A percentile compares a stretch with the other conserved stretches of the same genome.
Evolutionary conservation across 1,140 invertebrate genomes (phyloP).

Genomic region (Alviniconcha marisindica): DNA sequence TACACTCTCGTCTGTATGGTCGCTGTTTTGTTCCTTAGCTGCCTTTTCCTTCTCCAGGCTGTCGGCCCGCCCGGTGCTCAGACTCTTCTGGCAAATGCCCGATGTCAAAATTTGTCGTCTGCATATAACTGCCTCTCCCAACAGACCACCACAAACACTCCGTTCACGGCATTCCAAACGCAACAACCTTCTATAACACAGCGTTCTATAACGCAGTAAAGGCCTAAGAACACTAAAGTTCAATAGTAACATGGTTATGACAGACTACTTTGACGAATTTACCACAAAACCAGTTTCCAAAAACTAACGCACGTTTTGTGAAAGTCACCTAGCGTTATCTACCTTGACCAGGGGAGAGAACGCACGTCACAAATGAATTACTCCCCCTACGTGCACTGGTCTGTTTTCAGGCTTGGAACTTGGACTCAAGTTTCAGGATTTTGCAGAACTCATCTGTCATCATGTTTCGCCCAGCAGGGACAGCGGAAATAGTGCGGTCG

Average conservation of each 20-base stretch:
- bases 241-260: background rate
- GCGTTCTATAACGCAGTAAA: background rate
- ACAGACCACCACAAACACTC: too few species aligned
- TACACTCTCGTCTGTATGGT: background rate
- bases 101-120: background rate
- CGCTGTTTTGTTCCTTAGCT: background rate
- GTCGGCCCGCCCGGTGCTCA: background rate
- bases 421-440: background rate
- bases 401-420: too few species aligned
- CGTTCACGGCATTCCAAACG: background rate
- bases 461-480: slow-evolving; percentile 46
- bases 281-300: background rate
- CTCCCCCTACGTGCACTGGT: too few species aligned
- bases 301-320: background rate
- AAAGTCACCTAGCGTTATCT: too few species aligned
- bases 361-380: too few species aligned
- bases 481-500: slow-evolving; percentile 48
- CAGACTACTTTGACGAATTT: background rate
- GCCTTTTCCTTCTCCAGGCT: background rate
- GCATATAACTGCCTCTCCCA: background rate
- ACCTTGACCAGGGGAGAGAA: too few species aligned
- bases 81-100: background rate
- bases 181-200: background rate
- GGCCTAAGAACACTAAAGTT: background rate
- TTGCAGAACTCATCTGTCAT: too few species aligned